These are phyloP conservation scores for Hippocampus abdominalis DNA, from an alignment of 2,113 vertebrate species.

Conservation along the genomic window DNA sequence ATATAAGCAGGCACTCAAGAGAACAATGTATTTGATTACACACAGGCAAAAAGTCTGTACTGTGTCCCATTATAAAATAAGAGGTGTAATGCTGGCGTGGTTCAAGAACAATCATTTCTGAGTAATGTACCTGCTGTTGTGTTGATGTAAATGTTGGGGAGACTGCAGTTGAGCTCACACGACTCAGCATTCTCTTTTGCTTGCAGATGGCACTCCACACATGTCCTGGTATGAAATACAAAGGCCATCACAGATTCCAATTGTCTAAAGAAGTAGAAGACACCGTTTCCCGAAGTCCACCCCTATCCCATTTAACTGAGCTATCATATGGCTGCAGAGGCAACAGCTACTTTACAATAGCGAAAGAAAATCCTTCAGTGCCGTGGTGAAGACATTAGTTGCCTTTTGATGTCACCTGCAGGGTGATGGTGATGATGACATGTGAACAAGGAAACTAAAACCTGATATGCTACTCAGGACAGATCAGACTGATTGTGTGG, in stretches of 20 bases:
- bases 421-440: constrained; percentile 46
- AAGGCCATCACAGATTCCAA: not conserved
- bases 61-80: no score
- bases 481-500: constrained; percentile 28
- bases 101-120: not conserved
- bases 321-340: constrained; percentile 51
- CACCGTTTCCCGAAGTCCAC: constrained; percentile 48
- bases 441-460: constrained; percentile 50
- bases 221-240: constrained; percentile 75
- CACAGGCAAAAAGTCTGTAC: no score
- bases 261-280: constrained; percentile 11
- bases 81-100: not conserved
- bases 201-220: constrained; percentile 90
- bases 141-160: constrained; percentile 77
- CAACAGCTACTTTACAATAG: constrained; percentile 61
- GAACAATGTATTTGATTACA: no score
- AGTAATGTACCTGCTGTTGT: constrained; percentile 74
- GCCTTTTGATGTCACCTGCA: constrained; percentile 58
- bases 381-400: constrained; percentile 55
- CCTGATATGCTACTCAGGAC: constrained; percentile 46
- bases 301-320: constrained; percentile 46
- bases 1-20: no score
- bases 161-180: constrained; percentile 82
- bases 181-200: constrained; percentile 64
- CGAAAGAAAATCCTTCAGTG: constrained; percentile 61